phyloP scores from a whole-genome alignment of 2,888 invertebrate genomes.

The Cantharis rufa region DNA sequence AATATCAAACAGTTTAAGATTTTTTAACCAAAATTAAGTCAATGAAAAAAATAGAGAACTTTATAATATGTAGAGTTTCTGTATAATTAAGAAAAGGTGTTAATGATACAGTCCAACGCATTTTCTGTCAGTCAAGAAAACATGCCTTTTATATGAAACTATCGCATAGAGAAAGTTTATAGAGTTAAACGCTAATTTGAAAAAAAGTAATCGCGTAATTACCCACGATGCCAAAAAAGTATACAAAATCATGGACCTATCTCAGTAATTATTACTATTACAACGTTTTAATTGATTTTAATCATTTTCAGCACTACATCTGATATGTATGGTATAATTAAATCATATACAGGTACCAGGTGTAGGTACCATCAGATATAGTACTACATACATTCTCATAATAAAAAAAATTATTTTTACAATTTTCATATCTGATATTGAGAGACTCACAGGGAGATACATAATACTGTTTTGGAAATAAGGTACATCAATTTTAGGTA shows the following conservation, averaged over 20 bases:
- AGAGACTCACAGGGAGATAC: background rate
- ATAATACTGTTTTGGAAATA: background rate
- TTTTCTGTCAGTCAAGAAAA: slow-evolving; percentile 18
- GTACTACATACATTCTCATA: too few species aligned
- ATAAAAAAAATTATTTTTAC: too few species aligned
- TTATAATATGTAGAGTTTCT: background rate
- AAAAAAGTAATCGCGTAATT: background rate
- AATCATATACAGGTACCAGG: background rate
- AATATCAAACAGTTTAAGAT: background rate
- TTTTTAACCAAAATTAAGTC: background rate
- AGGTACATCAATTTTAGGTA: too few species aligned
- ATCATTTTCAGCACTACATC: background rate
- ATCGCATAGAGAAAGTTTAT: background rate
- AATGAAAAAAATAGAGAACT: slow-evolving; percentile 7
- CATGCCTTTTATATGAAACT: background rate
- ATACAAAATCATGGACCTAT: background rate
- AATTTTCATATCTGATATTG: background rate
- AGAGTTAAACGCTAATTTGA: background rate
- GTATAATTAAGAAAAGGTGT: slow-evolving; percentile 28
- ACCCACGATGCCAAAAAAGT: background rate
- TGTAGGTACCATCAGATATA: too few species aligned
- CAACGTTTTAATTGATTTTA: background rate
- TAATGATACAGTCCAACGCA: slow-evolving; percentile 27
- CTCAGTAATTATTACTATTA: background rate
- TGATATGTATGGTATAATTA: background rate